Evolutionary conservation across 2,113 vertebrate genomes (phyloP).

Genomic region (Cryptotis parvus): DNA sequence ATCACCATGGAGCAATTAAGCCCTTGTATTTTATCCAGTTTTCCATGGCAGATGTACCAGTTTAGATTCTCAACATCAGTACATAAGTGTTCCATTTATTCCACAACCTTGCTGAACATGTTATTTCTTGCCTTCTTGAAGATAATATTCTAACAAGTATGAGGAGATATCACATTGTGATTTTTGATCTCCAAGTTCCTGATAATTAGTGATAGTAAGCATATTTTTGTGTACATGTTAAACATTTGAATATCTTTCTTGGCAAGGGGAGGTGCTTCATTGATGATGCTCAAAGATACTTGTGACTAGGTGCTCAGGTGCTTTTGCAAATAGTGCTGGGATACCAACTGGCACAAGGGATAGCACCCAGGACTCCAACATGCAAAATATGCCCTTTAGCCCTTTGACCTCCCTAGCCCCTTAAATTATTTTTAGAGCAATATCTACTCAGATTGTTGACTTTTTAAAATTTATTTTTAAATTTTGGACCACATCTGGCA

Average conservation of each 20-base stretch:
- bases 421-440: not conserved
- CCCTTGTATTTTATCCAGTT: not conserved
- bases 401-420: no score
- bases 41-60: not conserved
- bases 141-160: not conserved
- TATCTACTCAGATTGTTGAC: not conserved
- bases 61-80: not conserved
- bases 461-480: not conserved
- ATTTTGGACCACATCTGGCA: no score
- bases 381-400: no score
- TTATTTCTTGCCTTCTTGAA: not conserved
- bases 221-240: conserved; percentile 19
- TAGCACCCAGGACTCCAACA: no score
- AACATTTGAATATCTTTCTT: not conserved
- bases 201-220: not conserved
- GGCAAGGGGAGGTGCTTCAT: no score
- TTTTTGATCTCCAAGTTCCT: conserved; percentile 44
- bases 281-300: no score
- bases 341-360: no score
- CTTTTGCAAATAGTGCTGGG: no score
- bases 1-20: no score
- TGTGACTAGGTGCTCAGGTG: no score
- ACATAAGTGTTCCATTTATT: not conserved
- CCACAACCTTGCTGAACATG: not conserved
- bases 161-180: not conserved